Base-by-base conservation (phyloP, 2,888 invertebrate species). In the Copidosoma aretas region DNA sequence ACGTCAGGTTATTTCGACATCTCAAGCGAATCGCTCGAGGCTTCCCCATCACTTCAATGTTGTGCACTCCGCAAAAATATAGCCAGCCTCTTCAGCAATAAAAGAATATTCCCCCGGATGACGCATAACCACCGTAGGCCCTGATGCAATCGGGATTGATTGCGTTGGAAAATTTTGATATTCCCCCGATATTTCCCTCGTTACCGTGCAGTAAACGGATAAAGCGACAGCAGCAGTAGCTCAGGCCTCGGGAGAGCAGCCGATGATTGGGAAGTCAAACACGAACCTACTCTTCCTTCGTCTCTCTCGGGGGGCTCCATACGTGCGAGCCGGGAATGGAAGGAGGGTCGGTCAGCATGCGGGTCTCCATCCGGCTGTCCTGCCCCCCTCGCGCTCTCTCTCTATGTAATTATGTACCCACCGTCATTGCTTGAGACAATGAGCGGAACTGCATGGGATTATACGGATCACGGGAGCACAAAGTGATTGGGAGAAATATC, bases 191-290 rank as follows among this genome's bases (percentile, higher is more conserved):
- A 67, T 70, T 70, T 70, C 70, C 60, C 70, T 58, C 60, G 67
- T 70, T 64, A 67, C 43, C 67, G 53, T 60, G 64, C n/a, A n/a
- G n/a, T 64, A 70, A 64, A 67, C 67, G 70, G 64, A 70, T 67
- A 70, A 64, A 67, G 64, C 64, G 64, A 70, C 64, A 64, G 32
- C 43, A 60, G 64, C 70, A 46, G 43, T 32, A 32, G 32, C 32
- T 32, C 32, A 32, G 32, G 32, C 32, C 32, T 32, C 32, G 8
- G 32, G 32, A 32, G 32, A 32, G 32, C 32, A 32, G 32, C 32
- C 68, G 71, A 71, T 73, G 74, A 72, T 75, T 68, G 74, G 67
- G 72, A 75, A 74, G 74, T 76, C 74, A 76, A 77, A 76, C 72
- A 68, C 51, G 61, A 64, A 67, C 68, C 68, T 52, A 64, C 69